These are phyloP conservation scores for Pinna nobilis DNA, from an alignment of 1,140 invertebrate species.

Conservation along the genomic window DNA sequence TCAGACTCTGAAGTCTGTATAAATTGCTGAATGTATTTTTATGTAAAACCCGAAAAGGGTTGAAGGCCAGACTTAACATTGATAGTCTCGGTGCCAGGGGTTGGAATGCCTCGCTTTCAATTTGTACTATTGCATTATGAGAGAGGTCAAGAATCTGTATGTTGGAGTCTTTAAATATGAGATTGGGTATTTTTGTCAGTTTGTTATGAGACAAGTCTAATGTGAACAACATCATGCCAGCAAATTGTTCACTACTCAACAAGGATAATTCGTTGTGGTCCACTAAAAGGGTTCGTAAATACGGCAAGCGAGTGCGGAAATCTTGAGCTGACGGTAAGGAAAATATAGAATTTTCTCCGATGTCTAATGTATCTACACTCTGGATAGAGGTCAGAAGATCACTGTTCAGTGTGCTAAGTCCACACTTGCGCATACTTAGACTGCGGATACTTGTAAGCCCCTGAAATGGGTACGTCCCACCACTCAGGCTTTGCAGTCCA, in stretches of 20 bases:
- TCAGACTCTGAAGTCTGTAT: constrained; percentile 48
- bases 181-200: constrained; percentile 43
- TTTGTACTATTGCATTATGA: constrained; percentile 49
- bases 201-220: constrained; percentile 55
- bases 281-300: constrained; percentile 41
- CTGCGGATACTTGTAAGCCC: constrained; percentile 43
- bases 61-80: constrained; percentile 51
- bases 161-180: constrained; percentile 41
- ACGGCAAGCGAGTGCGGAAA: constrained; percentile 22
- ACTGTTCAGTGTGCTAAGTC: constrained; percentile 38
- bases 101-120: constrained; percentile 34
- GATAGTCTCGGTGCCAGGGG: constrained; percentile 43
- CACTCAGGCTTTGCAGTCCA: constrained; percentile 44
- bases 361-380: constrained; percentile 44
- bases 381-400: constrained; percentile 49
- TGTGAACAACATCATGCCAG: constrained; percentile 42
- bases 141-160: constrained; percentile 54
- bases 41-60: constrained; percentile 50
- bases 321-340: constrained; percentile 31
- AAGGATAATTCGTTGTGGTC: constrained; percentile 51
- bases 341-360: constrained; percentile 52
- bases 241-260: constrained; percentile 48
- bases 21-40: constrained; percentile 44
- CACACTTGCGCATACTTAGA: constrained; percentile 49
- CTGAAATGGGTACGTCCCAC: constrained; percentile 41